These are phyloP conservation scores for Nasalis larvatus DNA, from an alignment of 2,113 vertebrate genomes.

Conservation along the genomic window DNA sequence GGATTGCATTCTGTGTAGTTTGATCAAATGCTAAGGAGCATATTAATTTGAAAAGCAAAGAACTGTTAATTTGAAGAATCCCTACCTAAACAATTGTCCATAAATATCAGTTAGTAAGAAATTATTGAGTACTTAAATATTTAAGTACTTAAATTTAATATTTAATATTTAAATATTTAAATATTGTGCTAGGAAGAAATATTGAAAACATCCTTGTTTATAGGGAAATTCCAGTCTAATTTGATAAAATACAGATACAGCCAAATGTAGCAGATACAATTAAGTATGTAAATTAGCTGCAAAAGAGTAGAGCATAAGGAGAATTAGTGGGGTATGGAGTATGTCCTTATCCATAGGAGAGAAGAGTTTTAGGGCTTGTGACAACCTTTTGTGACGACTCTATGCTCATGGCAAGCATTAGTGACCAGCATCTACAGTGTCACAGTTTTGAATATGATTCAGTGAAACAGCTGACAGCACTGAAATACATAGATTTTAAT, in stretches of 20 bases:
- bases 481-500: not conserved
- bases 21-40: not conserved
- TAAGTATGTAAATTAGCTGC: not conserved
- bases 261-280: not conserved
- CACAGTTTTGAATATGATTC: not conserved
- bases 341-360: not conserved
- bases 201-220: not conserved
- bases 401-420: not conserved
- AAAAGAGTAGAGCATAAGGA: not conserved
- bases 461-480: not conserved
- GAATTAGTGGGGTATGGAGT: not conserved
- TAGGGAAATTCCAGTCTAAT: not conserved
- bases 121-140: not conserved
- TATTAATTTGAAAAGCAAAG: not conserved
- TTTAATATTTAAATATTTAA: not conserved
- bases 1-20: not conserved
- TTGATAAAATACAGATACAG: not conserved
- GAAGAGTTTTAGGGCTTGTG: not conserved
- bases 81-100: not conserved
- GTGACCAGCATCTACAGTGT: not conserved
- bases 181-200: not conserved
- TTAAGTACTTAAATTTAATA: not conserved
- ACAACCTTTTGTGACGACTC: not conserved
- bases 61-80: constrained; percentile 8
- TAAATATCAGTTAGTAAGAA: not conserved